phyloP scores from a whole-genome alignment of 2,888 invertebrate species.

The Gari tellinella region DNA sequence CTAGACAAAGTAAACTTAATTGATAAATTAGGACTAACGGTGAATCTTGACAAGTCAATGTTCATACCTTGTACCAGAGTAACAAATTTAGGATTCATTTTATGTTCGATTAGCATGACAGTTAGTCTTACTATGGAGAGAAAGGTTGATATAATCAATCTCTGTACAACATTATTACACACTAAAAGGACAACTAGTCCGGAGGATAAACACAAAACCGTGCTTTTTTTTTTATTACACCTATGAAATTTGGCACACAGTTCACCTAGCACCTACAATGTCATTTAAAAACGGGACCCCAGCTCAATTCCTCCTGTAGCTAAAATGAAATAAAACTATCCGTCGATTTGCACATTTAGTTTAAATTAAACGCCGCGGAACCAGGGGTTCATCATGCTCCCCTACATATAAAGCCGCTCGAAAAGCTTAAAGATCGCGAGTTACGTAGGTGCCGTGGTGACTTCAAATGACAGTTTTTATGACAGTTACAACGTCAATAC shows the following conservation, averaged over 20 bases:
- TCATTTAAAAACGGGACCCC: too few species aligned
- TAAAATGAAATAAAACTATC: too few species aligned
- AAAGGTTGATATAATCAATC: constrained; percentile 18
- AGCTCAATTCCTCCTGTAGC: too few species aligned
- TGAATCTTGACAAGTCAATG: constrained; percentile 41
- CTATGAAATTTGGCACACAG: too few species aligned
- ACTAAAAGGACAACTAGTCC: background rate
- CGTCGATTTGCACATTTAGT: constrained; percentile 36
- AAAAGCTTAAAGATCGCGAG: constrained; percentile 16
- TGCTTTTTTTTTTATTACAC: too few species aligned
- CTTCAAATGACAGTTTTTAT: constrained; percentile 20
- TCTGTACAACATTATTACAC: constrained; percentile 2
- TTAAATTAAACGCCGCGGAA: constrained; percentile 23
- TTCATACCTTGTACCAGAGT: constrained; percentile 27
- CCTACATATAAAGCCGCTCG: constrained; percentile 29
- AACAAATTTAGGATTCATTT: constrained; percentile 27
- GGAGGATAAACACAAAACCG: too few species aligned
- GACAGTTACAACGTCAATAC: constrained; percentile 7
- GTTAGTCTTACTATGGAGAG: constrained; percentile 41
- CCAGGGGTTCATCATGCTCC: constrained; percentile 40
- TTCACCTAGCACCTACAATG: too few species aligned
- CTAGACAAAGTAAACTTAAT: constrained; percentile 17
- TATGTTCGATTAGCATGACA: constrained; percentile 45
- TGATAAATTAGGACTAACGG: constrained; percentile 21
- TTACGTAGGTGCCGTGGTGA: constrained; percentile 17